A percentile compares a stretch with the other conserved stretches of the same genome.
Conservation (phyloP, 1,140 invertebrate species). For the Eufriesea mexicana region DNA sequence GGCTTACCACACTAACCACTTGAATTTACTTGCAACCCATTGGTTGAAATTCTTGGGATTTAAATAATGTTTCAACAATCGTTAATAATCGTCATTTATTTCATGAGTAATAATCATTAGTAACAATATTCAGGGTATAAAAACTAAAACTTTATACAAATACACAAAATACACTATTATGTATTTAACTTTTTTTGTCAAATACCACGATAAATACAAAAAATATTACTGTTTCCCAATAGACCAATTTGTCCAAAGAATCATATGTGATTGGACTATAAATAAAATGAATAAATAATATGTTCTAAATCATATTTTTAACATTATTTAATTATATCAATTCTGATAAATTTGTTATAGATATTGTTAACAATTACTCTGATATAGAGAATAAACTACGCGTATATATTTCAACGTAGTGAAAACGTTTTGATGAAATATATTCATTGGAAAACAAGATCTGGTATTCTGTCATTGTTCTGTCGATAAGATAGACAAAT, state of each 20-base stretch:
- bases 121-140: not conserved
- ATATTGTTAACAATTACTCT: not conserved
- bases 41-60: not conserved
- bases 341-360: not conserved
- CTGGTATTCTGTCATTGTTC: constrained; percentile 33
- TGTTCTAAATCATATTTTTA: not conserved
- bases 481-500: constrained; percentile 52
- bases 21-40: not conserved
- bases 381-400: not conserved
- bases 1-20: constrained; percentile 4
- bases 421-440: not conserved
- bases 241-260: constrained; percentile 34
- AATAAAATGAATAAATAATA: constrained; percentile 5
- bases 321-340: constrained; percentile 9
- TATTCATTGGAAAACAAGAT: constrained; percentile 11
- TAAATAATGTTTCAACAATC: not conserved
- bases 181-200: not conserved
- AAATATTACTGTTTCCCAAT: not conserved
- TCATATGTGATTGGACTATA: constrained; percentile 23
- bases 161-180: not conserved
- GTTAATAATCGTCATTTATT: not conserved
- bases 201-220: not conserved
- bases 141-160: not conserved
- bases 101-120: not conserved
- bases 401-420: no score